Base-by-base conservation (phyloP, 2,113 vertebrate species). In the Sebastes schlegelii region DNA sequence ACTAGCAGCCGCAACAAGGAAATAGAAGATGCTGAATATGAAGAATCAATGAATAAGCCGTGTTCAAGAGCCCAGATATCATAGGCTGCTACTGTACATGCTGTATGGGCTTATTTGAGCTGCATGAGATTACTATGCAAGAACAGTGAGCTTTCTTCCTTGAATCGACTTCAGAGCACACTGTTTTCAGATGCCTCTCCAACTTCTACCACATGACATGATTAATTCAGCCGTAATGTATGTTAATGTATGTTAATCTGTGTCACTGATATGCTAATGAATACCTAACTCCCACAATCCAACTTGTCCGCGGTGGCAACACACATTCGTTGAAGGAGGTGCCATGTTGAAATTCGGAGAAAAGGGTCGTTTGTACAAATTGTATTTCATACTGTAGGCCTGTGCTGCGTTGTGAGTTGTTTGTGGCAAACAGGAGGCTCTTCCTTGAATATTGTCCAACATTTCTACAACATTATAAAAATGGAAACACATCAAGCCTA, bases 161-260 rank as follows among this genome's bases (percentile, higher is more conserved):
- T 91, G 90, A 91, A 83, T 84, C 61, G 34, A 87, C 89, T 89
- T 93, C 88, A 91, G 83, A 92, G 88, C 87, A 87, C 73, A 62
- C 83, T 64, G 83, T 87, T 92, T 92, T 92, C 90, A 94, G 91
- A 93, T 91, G 89, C 88, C 78, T 85, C 86, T 95, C 89, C 92
- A 92, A 92, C 67, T 92, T 92, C 86, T 93, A 87, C 86, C 87
- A 84, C 88, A 91, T 82, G 72, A 80, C 86, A 89, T 92, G 91
- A 91, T 92, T 93, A 93, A 93, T 92, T 92, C 89, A 92, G 66
- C 77, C 17, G 55, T 92, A 95, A 94, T 94, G 73, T 94, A 95
- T 95, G 95, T 89, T 93, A 95, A 94, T 95, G 66, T 95, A 95
- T 94, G 93, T 88, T 95, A 95, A 95, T 95, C 94, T 93, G 87